Percentiles rank a stretch among this genome's conserved stretches.
These are phyloP conservation scores for Trichomalopsis sarcophagae DNA, from an alignment of 1,140 invertebrate genomes.

Conservation along the genomic window DNA sequence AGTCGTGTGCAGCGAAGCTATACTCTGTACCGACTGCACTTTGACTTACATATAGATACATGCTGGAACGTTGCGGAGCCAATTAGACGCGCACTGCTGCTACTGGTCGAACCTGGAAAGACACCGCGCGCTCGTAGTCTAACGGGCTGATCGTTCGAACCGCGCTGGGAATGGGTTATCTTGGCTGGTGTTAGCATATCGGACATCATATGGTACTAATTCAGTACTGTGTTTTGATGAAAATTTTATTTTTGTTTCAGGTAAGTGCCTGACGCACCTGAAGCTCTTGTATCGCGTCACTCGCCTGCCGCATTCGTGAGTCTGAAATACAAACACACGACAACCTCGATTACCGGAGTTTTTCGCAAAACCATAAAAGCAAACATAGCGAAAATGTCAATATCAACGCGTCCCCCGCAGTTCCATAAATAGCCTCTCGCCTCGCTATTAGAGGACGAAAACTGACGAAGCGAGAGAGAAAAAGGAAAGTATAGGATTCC, in stretches of 20 bases:
- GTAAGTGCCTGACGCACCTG: background rate
- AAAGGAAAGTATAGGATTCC: background rate
- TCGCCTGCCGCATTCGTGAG: background rate
- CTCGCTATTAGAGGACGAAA: background rate
- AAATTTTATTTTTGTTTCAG: background rate
- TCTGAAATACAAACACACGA: background rate
- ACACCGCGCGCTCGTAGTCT: background rate
- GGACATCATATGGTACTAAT: too few species aligned
- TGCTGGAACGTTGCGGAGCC: background rate
- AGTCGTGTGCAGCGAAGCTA: background rate
- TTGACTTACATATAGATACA: slow-evolving; percentile 1
- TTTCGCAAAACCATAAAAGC: background rate
- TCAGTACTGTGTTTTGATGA: background rate
- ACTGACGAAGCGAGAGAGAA: background rate
- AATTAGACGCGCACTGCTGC: background rate
- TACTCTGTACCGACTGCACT: background rate
- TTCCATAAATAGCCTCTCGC: background rate
- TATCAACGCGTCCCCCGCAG: background rate
- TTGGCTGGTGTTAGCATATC: background rate
- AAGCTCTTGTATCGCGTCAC: background rate
- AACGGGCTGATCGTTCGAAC: background rate
- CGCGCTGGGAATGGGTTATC: background rate
- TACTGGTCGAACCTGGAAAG: background rate
- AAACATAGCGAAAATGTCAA: background rate
- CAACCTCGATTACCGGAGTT: background rate